Evolutionary conservation across 1,140 invertebrate species (phyloP), one percentile per base, ranked within the genome.

Genomic region (Bombus confusus): DNA sequence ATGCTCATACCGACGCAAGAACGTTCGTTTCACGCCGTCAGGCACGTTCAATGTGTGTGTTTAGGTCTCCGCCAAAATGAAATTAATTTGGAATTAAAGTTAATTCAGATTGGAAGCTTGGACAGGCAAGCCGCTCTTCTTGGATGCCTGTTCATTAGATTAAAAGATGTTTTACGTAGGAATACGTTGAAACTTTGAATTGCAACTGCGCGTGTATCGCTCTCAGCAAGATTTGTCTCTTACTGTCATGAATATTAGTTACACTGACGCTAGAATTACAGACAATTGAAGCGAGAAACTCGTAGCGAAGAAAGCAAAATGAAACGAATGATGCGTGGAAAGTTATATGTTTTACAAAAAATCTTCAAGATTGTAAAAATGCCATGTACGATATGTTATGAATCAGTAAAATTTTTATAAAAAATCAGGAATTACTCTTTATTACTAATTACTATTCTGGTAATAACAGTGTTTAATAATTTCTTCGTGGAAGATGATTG

Each of bases 11-110:
- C 57, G 73, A 57, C n/a, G 69, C 85, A 84, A 87, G 80, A 85
- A 84, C 76, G 82, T 80, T 78, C 73, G 59, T 89, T 86, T 88
- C 88, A 80, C 79, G 34, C 43, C 18, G 12, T 28, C 43, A 2
- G 22, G 10, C 8, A 59, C n/a, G 28, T n/a, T 28, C 43, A 4
- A 13, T 22, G 9, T 9, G 2, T 10, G 13, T 28, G 59, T 59
- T 4, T n/a, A n/a, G 12, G 4, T 34, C 18, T 66, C 18, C 13
- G n/a, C n/a, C 31, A 8, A n/a, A 13, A 0, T n/a, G 10, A n/a
- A 62, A n/a, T 62, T 62, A 62, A 62, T n/a, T n/a, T 12, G 4
- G 59, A 62, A n/a, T n/a, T n/a, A 10, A 62, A 62, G 2, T n/a
- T 62, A n/a, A 62, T n/a, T n/a, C 3, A n/a, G 28, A n/a, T n/a